Percentiles rank a stretch among this genome's conserved stretches.
These are phyloP conservation scores for Philonicus albiceps DNA, from an alignment of 2,888 invertebrate genomes.

Conservation along the genomic window DNA sequence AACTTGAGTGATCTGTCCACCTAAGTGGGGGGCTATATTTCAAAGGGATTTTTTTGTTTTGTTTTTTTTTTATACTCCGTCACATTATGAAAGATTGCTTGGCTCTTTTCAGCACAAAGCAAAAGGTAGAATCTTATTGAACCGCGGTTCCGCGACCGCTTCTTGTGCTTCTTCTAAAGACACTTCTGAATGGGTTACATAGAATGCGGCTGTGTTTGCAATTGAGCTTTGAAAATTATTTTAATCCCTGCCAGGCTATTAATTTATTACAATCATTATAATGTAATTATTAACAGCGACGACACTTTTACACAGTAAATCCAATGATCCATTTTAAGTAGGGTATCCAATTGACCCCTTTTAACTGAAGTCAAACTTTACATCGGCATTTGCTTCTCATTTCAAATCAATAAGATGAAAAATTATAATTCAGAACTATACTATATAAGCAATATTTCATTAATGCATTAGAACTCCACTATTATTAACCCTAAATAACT, in stretches of 20 bases:
- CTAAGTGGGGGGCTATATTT: constrained; percentile 18
- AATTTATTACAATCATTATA: background rate
- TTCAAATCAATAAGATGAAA: too few relatives aligned
- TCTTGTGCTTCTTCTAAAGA: background rate
- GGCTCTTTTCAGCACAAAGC: background rate
- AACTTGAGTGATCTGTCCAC: constrained; percentile 22
- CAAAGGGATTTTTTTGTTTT: background rate
- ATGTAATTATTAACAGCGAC: background rate
- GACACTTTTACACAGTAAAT: background rate
- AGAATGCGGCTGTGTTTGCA: background rate
- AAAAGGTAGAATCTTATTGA: background rate
- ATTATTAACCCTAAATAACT: too few relatives aligned
- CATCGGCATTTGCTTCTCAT: too few relatives aligned
- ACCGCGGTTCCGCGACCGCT: background rate
- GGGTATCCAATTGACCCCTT: too few relatives aligned
- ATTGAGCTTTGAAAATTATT: background rate
- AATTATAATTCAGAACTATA: too few relatives aligned
- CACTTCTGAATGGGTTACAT: background rate
- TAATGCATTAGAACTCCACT: too few relatives aligned
- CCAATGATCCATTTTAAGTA: too few relatives aligned
- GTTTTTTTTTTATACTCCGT: constrained; percentile 14
- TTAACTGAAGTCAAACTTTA: too few relatives aligned
- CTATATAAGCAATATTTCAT: too few relatives aligned
- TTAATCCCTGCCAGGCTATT: background rate
- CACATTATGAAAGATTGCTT: background rate